Conservation (phyloP, 1,140 invertebrate genomes). For the Drosophila nebulosa region DNA sequence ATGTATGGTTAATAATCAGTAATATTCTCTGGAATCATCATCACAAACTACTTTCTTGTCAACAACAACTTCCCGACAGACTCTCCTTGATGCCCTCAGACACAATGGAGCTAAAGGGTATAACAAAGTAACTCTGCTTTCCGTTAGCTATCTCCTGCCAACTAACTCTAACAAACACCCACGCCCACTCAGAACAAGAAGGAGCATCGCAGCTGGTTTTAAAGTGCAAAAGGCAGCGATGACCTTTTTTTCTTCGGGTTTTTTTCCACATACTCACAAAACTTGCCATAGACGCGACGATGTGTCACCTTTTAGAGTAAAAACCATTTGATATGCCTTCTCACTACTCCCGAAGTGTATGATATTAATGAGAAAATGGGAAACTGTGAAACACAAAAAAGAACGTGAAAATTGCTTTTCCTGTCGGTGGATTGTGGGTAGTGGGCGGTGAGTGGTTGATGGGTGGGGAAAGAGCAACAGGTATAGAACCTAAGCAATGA, state of each 20-base stretch:
- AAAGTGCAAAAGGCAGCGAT: slow-evolving; percentile 3
- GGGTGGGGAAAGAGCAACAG: neutral
- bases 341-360: slow-evolving; percentile 9
- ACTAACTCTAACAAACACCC: neutral
- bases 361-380: slow-evolving; percentile 15
- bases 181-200: neutral
- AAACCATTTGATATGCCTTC: slow-evolving; percentile 58
- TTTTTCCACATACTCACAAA: neutral
- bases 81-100: neutral
- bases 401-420: slow-evolving; percentile 2
- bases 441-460: neutral
- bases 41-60: no score
- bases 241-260: neutral
- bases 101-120: neutral
- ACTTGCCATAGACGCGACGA: neutral
- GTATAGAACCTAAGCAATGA: no score
- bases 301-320: slow-evolving; percentile 1
- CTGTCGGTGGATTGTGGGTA: neutral
- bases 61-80: no score
- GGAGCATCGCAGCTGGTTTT: neutral
- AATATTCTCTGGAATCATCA: no score
- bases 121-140: neutral
- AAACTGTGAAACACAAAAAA: slow-evolving; percentile 47
- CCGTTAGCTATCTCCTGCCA: neutral
- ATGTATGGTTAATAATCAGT: no score